Percentiles rank a stretch among this genome's conserved stretches.
Conservation (phyloP, 2,888 invertebrate species). For the Tillus elongatus region DNA sequence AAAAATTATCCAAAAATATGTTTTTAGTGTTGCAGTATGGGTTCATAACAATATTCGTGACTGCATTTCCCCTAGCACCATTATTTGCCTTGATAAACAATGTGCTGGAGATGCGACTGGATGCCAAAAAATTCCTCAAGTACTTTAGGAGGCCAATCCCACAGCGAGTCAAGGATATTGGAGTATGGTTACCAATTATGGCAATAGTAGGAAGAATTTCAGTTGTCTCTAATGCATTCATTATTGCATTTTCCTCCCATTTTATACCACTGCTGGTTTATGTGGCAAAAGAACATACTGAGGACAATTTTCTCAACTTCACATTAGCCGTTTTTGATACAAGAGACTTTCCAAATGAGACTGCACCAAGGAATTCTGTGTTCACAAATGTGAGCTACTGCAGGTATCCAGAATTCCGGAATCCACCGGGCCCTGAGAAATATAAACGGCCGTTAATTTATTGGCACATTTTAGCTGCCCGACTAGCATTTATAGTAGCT, state of each 20-base stretch:
- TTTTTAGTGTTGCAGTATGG: conserved; percentile 73
- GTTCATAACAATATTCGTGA: conserved; percentile 76
- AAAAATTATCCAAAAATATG: conserved; percentile 6
- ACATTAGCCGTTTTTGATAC: conserved; percentile 57
- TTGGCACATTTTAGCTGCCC: conserved; percentile 65
- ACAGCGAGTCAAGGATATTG: conserved; percentile 64
- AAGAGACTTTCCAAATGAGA: conserved; percentile 47
- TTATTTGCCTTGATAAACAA: conserved; percentile 75
- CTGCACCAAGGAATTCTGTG: conserved; percentile 30
- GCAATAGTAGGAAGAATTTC: conserved; percentile 65
- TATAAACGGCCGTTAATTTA: conserved; percentile 58
- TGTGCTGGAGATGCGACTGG: conserved; percentile 71
- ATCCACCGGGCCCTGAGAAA: conserved; percentile 45
- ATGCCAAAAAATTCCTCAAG: conserved; percentile 72
- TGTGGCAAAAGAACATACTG: conserved; percentile 44
- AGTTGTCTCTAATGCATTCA: conserved; percentile 67
- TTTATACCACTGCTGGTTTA: conserved; percentile 73
- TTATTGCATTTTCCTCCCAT: conserved; percentile 75
- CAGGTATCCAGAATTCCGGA: conserved; percentile 63
- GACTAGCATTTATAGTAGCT: conserved; percentile 65
- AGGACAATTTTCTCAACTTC: conserved; percentile 56
- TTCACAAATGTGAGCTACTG: conserved; percentile 37
- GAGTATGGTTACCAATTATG: conserved; percentile 70
- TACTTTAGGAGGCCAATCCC: conserved; percentile 67
- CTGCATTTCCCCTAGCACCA: conserved; percentile 79